Conservation (phyloP, 2,888 invertebrate genomes). For the Lasioglossum lativentre region DNA sequence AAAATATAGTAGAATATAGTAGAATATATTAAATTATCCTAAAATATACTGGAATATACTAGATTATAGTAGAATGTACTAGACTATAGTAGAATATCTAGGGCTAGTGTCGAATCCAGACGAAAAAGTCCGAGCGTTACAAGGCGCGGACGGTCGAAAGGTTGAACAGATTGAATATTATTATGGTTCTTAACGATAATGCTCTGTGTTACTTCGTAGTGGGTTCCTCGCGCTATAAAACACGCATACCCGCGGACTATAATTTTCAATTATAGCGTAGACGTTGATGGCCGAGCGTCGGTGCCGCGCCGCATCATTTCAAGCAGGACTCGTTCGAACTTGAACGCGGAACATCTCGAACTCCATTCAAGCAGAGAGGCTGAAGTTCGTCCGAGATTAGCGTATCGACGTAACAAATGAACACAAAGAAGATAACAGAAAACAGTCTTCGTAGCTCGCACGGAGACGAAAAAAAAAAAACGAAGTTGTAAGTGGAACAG, state of each 20-base stretch:
- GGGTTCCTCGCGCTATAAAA: slow-evolving; percentile 34
- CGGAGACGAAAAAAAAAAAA: background rate
- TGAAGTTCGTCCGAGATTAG: background rate
- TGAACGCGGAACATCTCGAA: slow-evolving; percentile 26
- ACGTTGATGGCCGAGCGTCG: slow-evolving; percentile 38
- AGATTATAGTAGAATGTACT: no score
- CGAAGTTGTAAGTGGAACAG: background rate
- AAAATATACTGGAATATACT: no score
- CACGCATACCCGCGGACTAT: slow-evolving; percentile 37
- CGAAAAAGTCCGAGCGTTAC: background rate
- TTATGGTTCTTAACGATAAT: slow-evolving; percentile 44
- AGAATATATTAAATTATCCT: no score
- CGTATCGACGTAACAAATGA: background rate
- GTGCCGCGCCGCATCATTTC: slow-evolving; percentile 31
- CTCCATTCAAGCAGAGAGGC: slow-evolving; percentile 18
- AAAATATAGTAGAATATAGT: no score
- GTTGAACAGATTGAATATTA: slow-evolving; percentile 27
- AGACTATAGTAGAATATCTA: no score
- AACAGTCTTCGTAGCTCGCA: background rate
- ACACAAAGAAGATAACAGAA: background rate
- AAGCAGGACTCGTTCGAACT: slow-evolving; percentile 36
- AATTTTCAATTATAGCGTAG: slow-evolving; percentile 56
- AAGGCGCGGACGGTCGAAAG: slow-evolving; percentile 15
- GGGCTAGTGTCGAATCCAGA: background rate
- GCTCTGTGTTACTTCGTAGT: slow-evolving; percentile 7